Evolutionary conservation across 2,113 vertebrate genomes (phyloP).

Genomic region (Myotis lucifugus): DNA sequence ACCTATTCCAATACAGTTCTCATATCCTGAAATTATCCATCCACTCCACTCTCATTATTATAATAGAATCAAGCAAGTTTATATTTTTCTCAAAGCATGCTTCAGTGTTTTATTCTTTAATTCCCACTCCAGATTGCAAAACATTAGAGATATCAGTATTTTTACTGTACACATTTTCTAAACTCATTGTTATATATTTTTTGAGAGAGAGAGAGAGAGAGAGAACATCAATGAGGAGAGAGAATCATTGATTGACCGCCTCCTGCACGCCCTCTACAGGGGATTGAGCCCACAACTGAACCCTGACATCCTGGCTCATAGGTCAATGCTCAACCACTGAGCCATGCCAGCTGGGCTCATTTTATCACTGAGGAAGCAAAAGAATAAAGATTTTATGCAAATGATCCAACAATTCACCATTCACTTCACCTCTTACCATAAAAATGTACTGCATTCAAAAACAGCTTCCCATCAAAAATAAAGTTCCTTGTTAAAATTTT

Average conservation of each 20-base stretch:
- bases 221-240: no score
- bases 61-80: not conserved
- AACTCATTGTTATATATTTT: not conserved
- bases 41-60: not conserved
- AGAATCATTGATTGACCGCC: no score
- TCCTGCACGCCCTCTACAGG: no score
- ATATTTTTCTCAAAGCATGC: slow-evolving; percentile 25
- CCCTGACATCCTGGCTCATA: no score
- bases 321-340: no score
- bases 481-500: not conserved
- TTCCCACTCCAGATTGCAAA: not conserved
- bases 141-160: not conserved
- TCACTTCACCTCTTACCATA: not conserved
- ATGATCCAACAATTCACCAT: not conserved
- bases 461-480: not conserved
- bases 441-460: not conserved
- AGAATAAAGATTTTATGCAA: slow-evolving; percentile 2
- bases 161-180: slow-evolving; percentile 2
- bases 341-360: no score
- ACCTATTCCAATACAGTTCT: not conserved
- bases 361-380: not conserved
- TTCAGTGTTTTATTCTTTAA: not conserved
- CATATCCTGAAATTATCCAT: not conserved
- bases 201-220: not conserved
- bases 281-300: no score